Evolutionary conservation across 2,113 vertebrate genomes (phyloP).

Genomic region (Petrocephalus zakoni): DNA sequence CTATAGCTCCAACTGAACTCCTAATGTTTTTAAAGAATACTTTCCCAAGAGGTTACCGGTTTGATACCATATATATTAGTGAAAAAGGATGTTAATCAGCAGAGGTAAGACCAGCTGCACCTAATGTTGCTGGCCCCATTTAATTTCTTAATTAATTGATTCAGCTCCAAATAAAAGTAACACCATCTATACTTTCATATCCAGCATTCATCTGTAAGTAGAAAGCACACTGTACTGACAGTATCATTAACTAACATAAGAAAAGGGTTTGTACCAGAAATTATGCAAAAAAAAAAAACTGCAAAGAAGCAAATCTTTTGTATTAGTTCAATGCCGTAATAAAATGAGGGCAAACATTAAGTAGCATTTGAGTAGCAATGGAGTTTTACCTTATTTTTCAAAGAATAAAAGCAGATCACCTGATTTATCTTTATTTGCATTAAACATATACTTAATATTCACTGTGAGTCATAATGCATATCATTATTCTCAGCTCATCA

Average conservation of each 20-base stretch:
- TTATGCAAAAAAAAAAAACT: neutral
- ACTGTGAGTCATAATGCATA: constrained; percentile 49
- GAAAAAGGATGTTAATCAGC: neutral
- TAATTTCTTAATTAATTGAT: neutral
- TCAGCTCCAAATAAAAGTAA: neutral
- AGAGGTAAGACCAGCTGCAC: neutral
- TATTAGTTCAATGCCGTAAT: neutral
- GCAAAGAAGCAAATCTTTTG: neutral
- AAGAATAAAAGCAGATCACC: neutral
- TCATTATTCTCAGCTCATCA: constrained; percentile 50
- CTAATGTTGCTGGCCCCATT: neutral
- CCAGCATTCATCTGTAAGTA: neutral
- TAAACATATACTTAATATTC: constrained; percentile 50
- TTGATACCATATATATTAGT: neutral
- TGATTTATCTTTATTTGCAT: constrained; percentile 42
- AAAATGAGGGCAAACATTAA: neutral
- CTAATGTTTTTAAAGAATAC: neutral
- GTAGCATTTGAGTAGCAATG: neutral
- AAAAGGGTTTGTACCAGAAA: neutral
- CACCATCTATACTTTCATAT: neutral
- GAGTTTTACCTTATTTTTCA: neutral
- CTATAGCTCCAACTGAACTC: neutral
- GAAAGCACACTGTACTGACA: neutral
- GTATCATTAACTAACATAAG: neutral
- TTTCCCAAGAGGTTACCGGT: neutral